Conservation (phyloP, 23 tunicate genomes). For the Diplosoma virens region DNA sequence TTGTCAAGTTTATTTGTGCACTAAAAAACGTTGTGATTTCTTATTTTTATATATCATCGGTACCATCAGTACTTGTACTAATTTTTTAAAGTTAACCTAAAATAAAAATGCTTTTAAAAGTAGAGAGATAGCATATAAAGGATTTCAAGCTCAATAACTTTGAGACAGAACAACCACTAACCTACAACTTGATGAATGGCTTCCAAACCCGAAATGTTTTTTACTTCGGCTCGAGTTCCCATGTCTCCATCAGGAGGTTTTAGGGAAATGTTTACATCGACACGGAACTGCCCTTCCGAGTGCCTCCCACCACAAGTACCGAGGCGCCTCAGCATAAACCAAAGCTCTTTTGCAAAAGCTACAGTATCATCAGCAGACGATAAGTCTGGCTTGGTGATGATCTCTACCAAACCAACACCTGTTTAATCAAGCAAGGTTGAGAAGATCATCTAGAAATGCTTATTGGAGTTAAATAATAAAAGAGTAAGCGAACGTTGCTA, state of each 20-base stretch:
- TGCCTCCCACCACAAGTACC: conserved; percentile 64
- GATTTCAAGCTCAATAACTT: neutral
- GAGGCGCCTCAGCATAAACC: conserved; percentile 31
- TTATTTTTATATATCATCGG: no score
- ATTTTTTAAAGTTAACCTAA: no score
- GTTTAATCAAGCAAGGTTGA: no score
- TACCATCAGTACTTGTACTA: no score
- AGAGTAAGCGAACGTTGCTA: no score
- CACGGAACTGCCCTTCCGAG: conserved; percentile 84
- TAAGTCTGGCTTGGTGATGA: conserved; percentile 73
- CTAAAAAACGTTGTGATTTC: no score
- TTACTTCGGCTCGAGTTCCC: conserved; percentile 83
- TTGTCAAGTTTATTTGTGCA: no score
- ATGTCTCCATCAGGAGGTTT: conserved; percentile 20
- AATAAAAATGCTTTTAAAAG: no score
- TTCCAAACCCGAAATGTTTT: conserved; percentile 66
- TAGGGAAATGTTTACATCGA: conserved; percentile 79
- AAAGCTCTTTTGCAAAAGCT: conserved; percentile 67
- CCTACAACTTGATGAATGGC: conserved; percentile 56
- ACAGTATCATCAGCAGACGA: conserved; percentile 58
- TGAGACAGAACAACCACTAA: no score
- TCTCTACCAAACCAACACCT: conserved; percentile 91
- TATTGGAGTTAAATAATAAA: no score
- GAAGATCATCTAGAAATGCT: no score
- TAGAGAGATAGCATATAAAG: neutral